Base-by-base conservation (phyloP, 1,140 invertebrate genomes). In the Drosophila pandora region DNA sequence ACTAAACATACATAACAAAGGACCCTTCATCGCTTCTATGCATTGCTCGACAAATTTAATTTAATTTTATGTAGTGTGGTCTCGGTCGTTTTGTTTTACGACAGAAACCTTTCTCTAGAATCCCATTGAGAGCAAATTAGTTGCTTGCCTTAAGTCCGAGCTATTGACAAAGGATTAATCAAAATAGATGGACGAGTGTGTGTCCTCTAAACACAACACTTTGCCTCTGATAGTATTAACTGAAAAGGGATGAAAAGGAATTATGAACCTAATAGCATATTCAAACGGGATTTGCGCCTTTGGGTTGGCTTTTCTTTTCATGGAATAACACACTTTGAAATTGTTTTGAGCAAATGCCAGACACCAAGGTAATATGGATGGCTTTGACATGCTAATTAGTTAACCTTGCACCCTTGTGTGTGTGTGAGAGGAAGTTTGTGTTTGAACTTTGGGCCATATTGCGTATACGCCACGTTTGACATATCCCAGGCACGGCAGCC, bases 331-430 rank as follows among this genome's bases (percentile, higher is more conserved):
- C 48, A 43, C 64, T 69, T 70, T 57, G 43, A 69, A 70, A 70
- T 25, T 39, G 50, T 64, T 74, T 57, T 50, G 22, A 41, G 57
- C 59, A 52, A 53, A 52, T 72, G 34, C 57, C 23, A 55, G 62
- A 49, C 34, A 68, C 32, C 28, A 48, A 21, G 62, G 74, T 56
- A 64, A 76, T 82, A 81, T 81, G 61, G 77, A 87, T 87, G 81
- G 69, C 82, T 85, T 87, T 85, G 81, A 85, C 74, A 85, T 85
- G 74, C 61, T 87, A 85, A 85, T 85, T 85, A 87, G 82, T 87
- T 85, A 87, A 75, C 70, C 74, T 77, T 54, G 61, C 61, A 63
- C 55, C 53, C 22, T 37, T 22, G 65, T 32, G 48, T 25, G 32
- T 39, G 21, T 25, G 56, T 2, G 30, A 13, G 37, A 10, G 48